Conservation (phyloP, 2,113 vertebrate species). For the Silurus glanis region DNA sequence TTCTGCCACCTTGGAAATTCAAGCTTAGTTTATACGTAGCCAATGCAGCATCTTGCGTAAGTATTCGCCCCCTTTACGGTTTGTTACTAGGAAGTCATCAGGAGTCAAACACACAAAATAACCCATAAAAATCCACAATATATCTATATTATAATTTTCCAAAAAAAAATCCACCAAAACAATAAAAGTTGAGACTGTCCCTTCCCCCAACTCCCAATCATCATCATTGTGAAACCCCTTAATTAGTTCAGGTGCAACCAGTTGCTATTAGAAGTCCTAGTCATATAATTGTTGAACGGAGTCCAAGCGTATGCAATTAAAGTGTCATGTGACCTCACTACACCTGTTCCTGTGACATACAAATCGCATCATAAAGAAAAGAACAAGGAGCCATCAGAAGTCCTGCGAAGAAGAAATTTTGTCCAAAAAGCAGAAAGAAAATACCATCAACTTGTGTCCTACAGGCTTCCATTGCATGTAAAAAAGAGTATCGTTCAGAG, state of each 20-base stretch:
- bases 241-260: background rate
- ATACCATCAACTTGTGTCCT: background rate
- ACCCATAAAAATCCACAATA: background rate
- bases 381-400: background rate
- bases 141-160: background rate
- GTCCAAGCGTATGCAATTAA: background rate
- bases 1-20: slow-evolving; percentile 2
- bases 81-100: background rate
- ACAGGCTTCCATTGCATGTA: background rate
- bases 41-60: background rate
- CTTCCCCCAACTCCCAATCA: background rate
- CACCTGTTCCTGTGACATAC: background rate
- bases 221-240: slow-evolving; percentile 1
- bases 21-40: slow-evolving; percentile 6
- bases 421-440: background rate
- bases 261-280: background rate
- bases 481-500: background rate
- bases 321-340: background rate
- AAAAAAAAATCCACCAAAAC: background rate
- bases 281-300: background rate
- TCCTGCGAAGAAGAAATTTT: background rate
- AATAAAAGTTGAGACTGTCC: background rate
- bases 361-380: background rate
- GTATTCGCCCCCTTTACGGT: background rate
- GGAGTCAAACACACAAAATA: background rate